Evolutionary conservation across 2,113 vertebrate species (phyloP).

Genomic region (Nestor notabilis): DNA sequence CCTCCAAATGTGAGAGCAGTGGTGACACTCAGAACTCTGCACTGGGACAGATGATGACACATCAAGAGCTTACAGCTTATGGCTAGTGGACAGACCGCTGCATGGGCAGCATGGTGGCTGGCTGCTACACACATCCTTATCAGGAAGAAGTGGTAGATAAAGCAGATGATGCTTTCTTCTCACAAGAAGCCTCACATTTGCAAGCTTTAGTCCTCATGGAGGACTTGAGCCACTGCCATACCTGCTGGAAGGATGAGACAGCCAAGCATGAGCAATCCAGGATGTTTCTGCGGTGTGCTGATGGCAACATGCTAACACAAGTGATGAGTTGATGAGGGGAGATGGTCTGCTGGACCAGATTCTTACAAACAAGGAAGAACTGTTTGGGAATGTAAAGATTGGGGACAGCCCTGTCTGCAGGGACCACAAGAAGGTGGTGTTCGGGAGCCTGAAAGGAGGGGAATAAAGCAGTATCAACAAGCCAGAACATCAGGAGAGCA

Average conservation of each 20-base stretch:
- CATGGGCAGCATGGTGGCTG: accelerated
- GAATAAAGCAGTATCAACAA: not conserved
- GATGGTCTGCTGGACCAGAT: not conserved
- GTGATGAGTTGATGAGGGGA: not conserved
- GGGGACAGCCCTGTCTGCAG: not conserved
- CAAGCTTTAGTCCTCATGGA: accelerated
- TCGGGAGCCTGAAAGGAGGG: not conserved
- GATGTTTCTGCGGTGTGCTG: not conserved
- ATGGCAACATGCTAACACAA: not conserved
- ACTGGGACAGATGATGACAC: not conserved
- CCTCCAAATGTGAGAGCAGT: not conserved
- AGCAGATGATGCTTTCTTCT: not conserved
- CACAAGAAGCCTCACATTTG: not conserved
- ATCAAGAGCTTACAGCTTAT: not conserved
- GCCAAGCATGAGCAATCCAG: not conserved
- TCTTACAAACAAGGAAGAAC: not conserved
- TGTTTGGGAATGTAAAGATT: not conserved
- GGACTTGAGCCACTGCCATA: not conserved
- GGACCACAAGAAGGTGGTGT: not conserved
- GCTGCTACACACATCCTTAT: not conserved
- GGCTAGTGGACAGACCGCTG: not conserved
- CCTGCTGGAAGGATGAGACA: not conserved
- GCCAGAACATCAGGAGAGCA: not conserved
- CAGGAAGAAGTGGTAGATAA: not conserved
- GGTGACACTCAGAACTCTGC: not conserved